Evolutionary conservation across 2,888 invertebrate genomes (phyloP), one percentile per base, ranked within the genome.

Genomic region (Caenorhabditis zanzibari): DNA sequence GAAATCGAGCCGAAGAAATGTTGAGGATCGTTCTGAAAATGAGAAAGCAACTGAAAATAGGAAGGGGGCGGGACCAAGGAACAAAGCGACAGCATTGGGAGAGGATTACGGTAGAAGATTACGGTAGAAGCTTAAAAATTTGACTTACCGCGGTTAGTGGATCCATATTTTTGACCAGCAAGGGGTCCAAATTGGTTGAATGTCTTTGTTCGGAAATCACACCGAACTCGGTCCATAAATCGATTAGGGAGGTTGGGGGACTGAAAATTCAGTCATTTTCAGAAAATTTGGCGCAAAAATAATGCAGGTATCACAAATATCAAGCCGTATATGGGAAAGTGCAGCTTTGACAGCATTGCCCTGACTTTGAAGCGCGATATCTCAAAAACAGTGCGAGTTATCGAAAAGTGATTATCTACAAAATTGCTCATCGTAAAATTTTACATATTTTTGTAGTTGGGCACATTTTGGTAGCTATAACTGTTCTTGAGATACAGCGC

Each of bases 171-270:
- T 86, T 74, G 14, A 88, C 35, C 2, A 89, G 63, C 0, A 88
- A 47, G 2, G 90, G 89, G 52, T 90, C 90, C n/a, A 90, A 44
- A 26, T 72, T 69, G 7, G 86, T 84, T 10, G 88, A 85, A 19
- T 88, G 75, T 14, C 90, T 81, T 49, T 81, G 82, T 28, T 88
- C 89, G 41, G 82, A 85, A 1, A 91, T 74, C 19, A 91, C 85
- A 41, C 91, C 91, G 64, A 88, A 92, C 66, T 91, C 91, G 7
- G 88, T 90, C 91, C 91, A 91, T 16, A 92, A 73, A 38, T 91
- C 91, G 41, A 90, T 49, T 35, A 91, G 82, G 35, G 85, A 81
- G 0, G 90, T 86, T 24, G 91, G 90, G 3, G 90, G 90, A 32
- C 84, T 83, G 69, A 22, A 82, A 49, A 54, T 26, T 14, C 22